These are phyloP conservation scores for Diplodus sargus DNA, from an alignment of 2,797 vertebrate genomes.

Conservation along the genomic window DNA sequence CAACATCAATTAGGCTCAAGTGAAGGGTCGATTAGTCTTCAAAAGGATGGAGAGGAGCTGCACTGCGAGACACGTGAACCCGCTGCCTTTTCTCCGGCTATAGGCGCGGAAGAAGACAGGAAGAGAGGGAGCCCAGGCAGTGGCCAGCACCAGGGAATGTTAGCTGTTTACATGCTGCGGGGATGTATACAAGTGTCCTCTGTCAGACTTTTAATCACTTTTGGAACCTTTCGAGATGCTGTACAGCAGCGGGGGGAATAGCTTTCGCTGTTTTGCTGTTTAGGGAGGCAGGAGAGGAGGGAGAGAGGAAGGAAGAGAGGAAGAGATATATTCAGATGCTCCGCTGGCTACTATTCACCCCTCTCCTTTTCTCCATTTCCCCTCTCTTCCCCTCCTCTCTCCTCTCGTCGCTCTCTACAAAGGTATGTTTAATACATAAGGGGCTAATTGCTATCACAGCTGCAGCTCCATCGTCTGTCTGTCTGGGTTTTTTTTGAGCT, in stretches of 20 bases:
- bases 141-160: conserved; percentile 28
- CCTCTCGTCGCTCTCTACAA: conserved; percentile 55
- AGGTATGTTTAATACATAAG: conserved; percentile 81
- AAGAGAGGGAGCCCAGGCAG: conserved; percentile 19
- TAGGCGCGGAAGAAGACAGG: conserved; percentile 34
- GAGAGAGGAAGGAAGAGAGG: conserved; percentile 60
- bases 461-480: conserved; percentile 62
- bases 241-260: conserved; percentile 64
- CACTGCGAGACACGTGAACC: conserved; percentile 52
- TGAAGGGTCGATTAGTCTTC: conserved; percentile 71
- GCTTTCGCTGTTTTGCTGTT: conserved; percentile 68
- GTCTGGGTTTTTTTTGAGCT: conserved; percentile 44
- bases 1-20: conserved; percentile 72
- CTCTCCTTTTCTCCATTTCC: conserved; percentile 50
- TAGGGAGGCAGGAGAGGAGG: conserved; percentile 52
- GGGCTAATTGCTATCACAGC: conserved; percentile 79
- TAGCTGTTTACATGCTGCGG: conserved; percentile 65
- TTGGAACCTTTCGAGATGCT: conserved; percentile 57
- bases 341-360: conserved; percentile 66
- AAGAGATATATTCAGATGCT: conserved; percentile 71
- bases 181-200: conserved; percentile 70
- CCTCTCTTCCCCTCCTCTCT: conserved; percentile 34
- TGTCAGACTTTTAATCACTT: conserved; percentile 76
- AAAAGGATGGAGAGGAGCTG: conserved; percentile 52
- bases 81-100: conserved; percentile 35